These are phyloP conservation scores for Oplegnathus fasciatus DNA, from an alignment of 2,113 vertebrate species.

Conservation along the genomic window DNA sequence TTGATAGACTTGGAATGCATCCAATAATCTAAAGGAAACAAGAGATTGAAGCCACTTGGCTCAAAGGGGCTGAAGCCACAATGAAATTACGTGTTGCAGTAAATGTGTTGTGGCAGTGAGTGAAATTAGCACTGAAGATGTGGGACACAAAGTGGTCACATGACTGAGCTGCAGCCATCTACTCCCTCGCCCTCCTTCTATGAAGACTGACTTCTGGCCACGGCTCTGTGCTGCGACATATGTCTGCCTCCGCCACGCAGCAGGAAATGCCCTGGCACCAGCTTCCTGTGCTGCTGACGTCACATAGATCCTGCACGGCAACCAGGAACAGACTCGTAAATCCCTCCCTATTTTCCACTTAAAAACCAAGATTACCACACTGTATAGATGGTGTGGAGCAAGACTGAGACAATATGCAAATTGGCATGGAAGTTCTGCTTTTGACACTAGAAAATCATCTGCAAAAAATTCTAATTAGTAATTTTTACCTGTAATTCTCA, in stretches of 20 bases:
- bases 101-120: constrained; percentile 4
- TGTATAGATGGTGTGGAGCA: background rate
- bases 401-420: background rate
- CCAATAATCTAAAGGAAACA: constrained; percentile 21
- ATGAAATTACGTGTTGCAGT: background rate
- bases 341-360: constrained; percentile 12
- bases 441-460: background rate
- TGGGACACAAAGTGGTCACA: constrained; percentile 20
- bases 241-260: constrained; percentile 74
- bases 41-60: constrained; percentile 6
- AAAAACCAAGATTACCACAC: background rate
- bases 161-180: constrained; percentile 13
- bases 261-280: constrained; percentile 64
- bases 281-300: constrained; percentile 67
- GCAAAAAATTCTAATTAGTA: too few species aligned
- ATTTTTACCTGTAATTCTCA: too few species aligned
- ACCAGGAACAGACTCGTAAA: constrained; percentile 49
- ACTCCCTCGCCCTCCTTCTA: constrained; percentile 7
- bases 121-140: constrained; percentile 6
- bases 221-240: constrained; percentile 67
- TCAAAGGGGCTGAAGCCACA: background rate
- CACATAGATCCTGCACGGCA: constrained; percentile 60
- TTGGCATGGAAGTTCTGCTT: background rate
- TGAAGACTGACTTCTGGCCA: constrained; percentile 65
- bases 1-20: constrained; percentile 25